Evolutionary conservation across 1,140 invertebrate genomes (phyloP).

Genomic region (Arctopsyche grandis): DNA sequence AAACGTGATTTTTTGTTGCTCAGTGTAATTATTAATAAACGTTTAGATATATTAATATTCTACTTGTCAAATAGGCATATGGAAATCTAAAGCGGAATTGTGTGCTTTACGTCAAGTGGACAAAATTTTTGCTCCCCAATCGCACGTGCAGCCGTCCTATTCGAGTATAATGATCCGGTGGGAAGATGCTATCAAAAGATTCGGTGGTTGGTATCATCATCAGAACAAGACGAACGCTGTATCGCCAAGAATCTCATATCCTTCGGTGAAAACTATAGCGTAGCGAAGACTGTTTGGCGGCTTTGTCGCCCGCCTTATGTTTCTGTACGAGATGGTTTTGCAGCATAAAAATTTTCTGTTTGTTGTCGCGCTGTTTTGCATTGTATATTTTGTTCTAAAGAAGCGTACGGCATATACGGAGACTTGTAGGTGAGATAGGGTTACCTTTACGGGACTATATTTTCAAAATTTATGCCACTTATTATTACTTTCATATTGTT

Average conservation of each 20-base stretch:
- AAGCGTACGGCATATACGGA: not conserved
- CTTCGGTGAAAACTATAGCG: slow-evolving; percentile 34
- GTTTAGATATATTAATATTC: no score
- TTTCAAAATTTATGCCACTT: not conserved
- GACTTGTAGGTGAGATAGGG: not conserved
- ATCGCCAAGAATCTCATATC: slow-evolving; percentile 40
- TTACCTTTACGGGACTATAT: not conserved
- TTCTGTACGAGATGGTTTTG: slow-evolving; percentile 22
- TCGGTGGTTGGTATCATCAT: slow-evolving; percentile 74
- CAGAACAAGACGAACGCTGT: slow-evolving; percentile 41
- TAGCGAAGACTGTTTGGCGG: slow-evolving; percentile 42
- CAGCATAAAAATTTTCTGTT: slow-evolving; percentile 5
- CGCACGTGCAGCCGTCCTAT: slow-evolving; percentile 63
- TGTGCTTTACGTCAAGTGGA: slow-evolving; percentile 69
- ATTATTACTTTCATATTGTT: not conserved
- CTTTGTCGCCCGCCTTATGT: slow-evolving; percentile 35
- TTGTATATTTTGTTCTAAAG: not conserved
- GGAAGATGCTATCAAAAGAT: slow-evolving; percentile 75
- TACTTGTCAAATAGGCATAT: slow-evolving; percentile 70
- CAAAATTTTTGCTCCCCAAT: slow-evolving; percentile 70
- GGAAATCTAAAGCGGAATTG: slow-evolving; percentile 76
- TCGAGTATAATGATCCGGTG: slow-evolving; percentile 67
- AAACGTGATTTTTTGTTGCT: no score
- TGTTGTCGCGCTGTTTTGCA: not conserved
- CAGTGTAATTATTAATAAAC: no score